Evolutionary conservation across 1,140 invertebrate genomes (phyloP).

Genomic region (Augochlora pura): DNA sequence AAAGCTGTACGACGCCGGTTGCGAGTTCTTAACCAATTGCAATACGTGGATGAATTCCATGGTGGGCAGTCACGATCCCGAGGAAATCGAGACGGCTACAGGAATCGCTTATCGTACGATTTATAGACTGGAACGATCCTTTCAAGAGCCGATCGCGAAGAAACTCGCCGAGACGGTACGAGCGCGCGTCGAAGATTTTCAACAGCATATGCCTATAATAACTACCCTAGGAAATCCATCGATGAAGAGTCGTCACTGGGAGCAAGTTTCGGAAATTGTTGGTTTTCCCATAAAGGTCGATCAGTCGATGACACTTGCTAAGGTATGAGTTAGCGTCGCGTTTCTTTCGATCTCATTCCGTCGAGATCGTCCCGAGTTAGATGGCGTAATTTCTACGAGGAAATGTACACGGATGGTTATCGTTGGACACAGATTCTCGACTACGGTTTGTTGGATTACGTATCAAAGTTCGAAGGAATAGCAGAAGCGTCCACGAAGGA

Average conservation of each 20-base stretch:
- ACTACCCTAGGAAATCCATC: constrained; percentile 96
- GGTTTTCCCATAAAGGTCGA: constrained; percentile 95
- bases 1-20: constrained; percentile 92
- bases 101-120: constrained; percentile 89
- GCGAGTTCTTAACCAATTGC: constrained; percentile 92
- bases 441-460: constrained; percentile 94
- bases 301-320: constrained; percentile 90
- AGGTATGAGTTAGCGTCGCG: constrained; percentile 72
- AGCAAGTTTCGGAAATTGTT: constrained; percentile 96
- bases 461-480: constrained; percentile 94
- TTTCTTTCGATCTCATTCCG: too few species aligned
- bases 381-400: too few species aligned
- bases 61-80: constrained; percentile 92
- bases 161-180: constrained; percentile 85
- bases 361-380: too few species aligned
- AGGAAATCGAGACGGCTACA: constrained; percentile 92
- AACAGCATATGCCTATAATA: constrained; percentile 94
- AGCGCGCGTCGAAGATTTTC: constrained; percentile 92
- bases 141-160: constrained; percentile 85
- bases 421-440: constrained; percentile 86
- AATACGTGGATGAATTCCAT: constrained; percentile 91
- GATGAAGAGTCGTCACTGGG: constrained; percentile 96
- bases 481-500: constrained; percentile 98
- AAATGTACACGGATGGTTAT: neutral
- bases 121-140: constrained; percentile 93